Conservation (phyloP, 2,797 vertebrate species). For the Poeciliopsis infans region DNA sequence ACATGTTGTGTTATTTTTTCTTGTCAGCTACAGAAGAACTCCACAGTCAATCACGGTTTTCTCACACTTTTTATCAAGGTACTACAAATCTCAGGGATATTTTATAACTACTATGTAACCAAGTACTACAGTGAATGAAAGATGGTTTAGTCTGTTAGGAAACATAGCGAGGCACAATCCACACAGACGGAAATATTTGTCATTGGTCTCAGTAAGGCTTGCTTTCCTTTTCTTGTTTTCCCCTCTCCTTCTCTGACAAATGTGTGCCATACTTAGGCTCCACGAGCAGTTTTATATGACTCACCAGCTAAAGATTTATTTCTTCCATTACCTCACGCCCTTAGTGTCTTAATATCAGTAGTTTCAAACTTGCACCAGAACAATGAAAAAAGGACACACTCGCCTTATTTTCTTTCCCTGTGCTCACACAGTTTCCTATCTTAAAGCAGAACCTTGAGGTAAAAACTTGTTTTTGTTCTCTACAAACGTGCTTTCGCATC, state of each 20-base stretch:
- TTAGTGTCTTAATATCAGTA: slow-evolving; percentile 50
- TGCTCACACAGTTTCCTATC: slow-evolving; percentile 16
- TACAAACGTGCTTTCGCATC: slow-evolving; percentile 3
- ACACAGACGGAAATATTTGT: slow-evolving; percentile 63
- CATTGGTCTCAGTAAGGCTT: slow-evolving; percentile 36
- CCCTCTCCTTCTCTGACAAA: slow-evolving; percentile 50
- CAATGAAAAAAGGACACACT: slow-evolving; percentile 6
- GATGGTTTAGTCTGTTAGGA: slow-evolving; percentile 49
- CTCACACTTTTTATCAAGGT: slow-evolving; percentile 24
- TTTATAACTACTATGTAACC: slow-evolving; percentile 57
- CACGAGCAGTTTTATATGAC: slow-evolving; percentile 54
- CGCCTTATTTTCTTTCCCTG: slow-evolving; percentile 32
- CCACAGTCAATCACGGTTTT: slow-evolving; percentile 32
- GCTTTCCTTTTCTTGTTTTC: slow-evolving; percentile 20
- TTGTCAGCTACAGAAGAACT: background rate
- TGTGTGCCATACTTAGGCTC: slow-evolving; percentile 44
- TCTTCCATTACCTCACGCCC: slow-evolving; percentile 55
- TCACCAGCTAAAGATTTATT: slow-evolving; percentile 63
- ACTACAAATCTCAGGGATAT: slow-evolving; percentile 34
- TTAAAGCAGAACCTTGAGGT: slow-evolving; percentile 33
- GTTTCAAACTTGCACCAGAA: slow-evolving; percentile 35
- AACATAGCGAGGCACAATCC: slow-evolving; percentile 48
- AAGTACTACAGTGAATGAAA: slow-evolving; percentile 45
- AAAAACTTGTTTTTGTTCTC: slow-evolving; percentile 33
- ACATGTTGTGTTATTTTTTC: background rate